These are phyloP conservation scores for Apostichopus parvimensis DNA, from an alignment of 35 echinoderm and acorn worm genomes.

Conservation along the genomic window DNA sequence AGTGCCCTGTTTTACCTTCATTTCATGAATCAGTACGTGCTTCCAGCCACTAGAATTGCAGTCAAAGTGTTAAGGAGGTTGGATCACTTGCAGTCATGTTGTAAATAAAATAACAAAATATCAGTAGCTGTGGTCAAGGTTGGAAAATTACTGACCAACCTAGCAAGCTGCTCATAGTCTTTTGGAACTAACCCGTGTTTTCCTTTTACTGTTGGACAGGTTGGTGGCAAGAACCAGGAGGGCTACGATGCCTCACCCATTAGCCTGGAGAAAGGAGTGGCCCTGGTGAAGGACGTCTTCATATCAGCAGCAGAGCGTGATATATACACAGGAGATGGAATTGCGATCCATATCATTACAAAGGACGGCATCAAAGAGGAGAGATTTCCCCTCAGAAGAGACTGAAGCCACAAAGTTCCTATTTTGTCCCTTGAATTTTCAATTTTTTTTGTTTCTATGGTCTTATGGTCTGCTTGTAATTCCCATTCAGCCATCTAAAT, in stretches of 20 bases:
- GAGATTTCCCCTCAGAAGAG: slow-evolving; percentile 92
- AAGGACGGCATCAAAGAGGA: slow-evolving; percentile 86
- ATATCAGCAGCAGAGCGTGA: slow-evolving; percentile 97
- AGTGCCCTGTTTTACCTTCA: too few relatives aligned
- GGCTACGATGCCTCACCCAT: slow-evolving; percentile 65
- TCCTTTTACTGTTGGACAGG: slow-evolving; percentile 55
- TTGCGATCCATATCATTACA: slow-evolving; percentile 80
- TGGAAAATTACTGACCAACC: too few relatives aligned
- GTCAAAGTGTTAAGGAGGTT: too few relatives aligned
- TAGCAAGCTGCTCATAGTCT: too few relatives aligned
- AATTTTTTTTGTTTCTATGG: too few relatives aligned
- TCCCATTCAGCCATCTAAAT: too few relatives aligned
- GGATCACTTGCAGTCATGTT: too few relatives aligned
- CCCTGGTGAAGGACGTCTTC: slow-evolving; percentile 97
- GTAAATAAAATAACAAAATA: too few relatives aligned
- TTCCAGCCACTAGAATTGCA: too few relatives aligned
- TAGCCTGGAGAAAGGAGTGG: slow-evolving; percentile 76
- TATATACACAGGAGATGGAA: slow-evolving; percentile 98
- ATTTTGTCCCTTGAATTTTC: not conserved
- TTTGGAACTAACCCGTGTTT: not conserved
- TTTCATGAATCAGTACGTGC: too few relatives aligned
- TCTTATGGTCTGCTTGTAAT: too few relatives aligned
- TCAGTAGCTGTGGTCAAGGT: too few relatives aligned
- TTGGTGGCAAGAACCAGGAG: slow-evolving; percentile 97
- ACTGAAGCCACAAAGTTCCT: not conserved